Base-by-base conservation (phyloP, 2,888 invertebrate species). In the Linnaemya tessellans region DNA sequence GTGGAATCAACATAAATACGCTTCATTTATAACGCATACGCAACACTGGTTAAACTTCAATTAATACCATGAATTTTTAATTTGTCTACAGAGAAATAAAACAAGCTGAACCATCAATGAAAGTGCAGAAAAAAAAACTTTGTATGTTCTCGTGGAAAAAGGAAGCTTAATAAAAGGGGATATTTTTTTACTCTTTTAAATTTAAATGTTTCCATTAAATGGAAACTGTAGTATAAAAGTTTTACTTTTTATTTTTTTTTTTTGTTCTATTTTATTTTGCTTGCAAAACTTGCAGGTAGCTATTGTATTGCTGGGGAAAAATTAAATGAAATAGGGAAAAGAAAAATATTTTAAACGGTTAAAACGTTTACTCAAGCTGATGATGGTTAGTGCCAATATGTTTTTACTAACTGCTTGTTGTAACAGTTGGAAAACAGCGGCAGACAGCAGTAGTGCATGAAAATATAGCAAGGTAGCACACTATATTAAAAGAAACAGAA, bases 51-150 rank as follows among this genome's bases (percentile, higher is more conserved):
- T 78, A 79, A 70, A 88, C 89, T 89, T 87, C 91, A 90, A 90
- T 90, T 90, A 90, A 90, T 89, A 89, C 88, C 90, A 90, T 90
- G 88, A 88, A 90, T 88, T 89, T 90, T 90, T 90, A 89, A 90
- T 89, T 70, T 84, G 88, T 56, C 78, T 20, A 82, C 13, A 35
- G 68, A 60, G 62, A 67, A 80, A 58, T 62, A 20, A 46, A 46
- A 30, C 2, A 56, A 7, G 13, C 11, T 18, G 13, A 58, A 49
- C 46, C 64, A 49, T 62, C 35, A 70, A n/a, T 25, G 5, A 49
- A 64, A n/a, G 35, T 49, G 22, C 13, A 22, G 8, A 18, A 20
- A 64, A 35, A 56, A 46, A n/a, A 22, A n/a, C n/a, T 9, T 43
- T 58, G 20, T 30, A 54, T n/a, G 25, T 65, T 25, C 15, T 11